Conservation (phyloP, 2,113 vertebrate species). For the Fulmarus glacialis region DNA sequence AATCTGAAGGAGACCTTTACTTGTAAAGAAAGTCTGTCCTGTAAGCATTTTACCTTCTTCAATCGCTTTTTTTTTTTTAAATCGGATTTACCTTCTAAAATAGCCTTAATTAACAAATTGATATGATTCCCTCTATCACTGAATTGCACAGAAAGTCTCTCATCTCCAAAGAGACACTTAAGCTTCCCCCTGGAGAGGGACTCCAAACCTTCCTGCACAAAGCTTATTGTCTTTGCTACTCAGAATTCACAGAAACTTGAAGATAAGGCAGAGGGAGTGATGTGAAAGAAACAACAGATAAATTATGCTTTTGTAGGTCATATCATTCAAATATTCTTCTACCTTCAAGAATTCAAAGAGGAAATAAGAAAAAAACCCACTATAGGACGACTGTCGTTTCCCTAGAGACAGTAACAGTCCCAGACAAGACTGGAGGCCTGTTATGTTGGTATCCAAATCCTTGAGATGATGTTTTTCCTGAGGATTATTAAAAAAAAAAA, state of each 20-base stretch:
- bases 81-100: not conserved
- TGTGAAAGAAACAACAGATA: not conserved
- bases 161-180: not conserved
- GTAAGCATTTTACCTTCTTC: not conserved
- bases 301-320: not conserved
- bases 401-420: not conserved
- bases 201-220: not conserved
- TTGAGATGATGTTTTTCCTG: not conserved
- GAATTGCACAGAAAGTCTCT: not conserved
- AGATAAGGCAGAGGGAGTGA: not conserved
- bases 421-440: not conserved
- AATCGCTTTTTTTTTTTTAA: not conserved
- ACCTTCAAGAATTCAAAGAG: not conserved
- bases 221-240: not conserved
- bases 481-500: not conserved
- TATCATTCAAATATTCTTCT: not conserved
- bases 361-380: not conserved
- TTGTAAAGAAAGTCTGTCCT: not conserved
- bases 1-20: not conserved
- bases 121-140: not conserved
- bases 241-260: not conserved
- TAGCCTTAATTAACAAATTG: constrained; percentile 3
- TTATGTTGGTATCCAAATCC: not conserved
- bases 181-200: not conserved
- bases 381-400: not conserved